Base-by-base conservation (phyloP, 2,113 vertebrate species). In the Empidonax traillii region DNA sequence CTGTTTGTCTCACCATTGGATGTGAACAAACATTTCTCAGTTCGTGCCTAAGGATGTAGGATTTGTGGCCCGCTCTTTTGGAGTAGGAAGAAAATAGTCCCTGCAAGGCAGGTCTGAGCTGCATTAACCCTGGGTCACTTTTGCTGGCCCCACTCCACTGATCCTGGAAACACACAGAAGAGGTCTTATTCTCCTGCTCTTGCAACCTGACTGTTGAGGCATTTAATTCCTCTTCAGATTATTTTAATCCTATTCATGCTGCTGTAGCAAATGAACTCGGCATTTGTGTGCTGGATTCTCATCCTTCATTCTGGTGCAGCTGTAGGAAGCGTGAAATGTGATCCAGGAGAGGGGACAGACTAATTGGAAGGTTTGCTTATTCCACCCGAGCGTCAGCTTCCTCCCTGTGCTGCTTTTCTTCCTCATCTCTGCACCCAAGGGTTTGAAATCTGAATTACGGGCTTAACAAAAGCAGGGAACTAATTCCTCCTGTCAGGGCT, bases 151-250 rank as follows among this genome's bases (percentile, higher is more conserved):
- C 25, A 21, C 71, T 91, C 95, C 94, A 87, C 93, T 85, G 88
- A 61, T 89, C 88, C 93, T 94, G 91, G 63, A 41, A 95, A 67
- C 31, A 4, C 68, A 95, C 80, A 94, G 85, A 80, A 87, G 67
- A 87, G 77, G 46, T 95, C 91, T 94, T 71, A 84, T 91, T 89
- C 91, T 93, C 73, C 82, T 27, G 3, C 84, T 93, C 68, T 74
- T 89, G 68, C 86, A 94, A 78, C 80, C 85, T 93, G 85, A 75
- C 66, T 62, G 76, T 74, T 46, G 93, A 92, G 91, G 91, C 71
- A 37, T 93, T 95, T 89, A 95, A 93, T 91, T 94, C 89, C 85
- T 92, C 91, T 82, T 89, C 83, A 27, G 87, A 95, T 96, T 85
- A 77, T 93, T 94, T 68, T 91, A 91, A 92, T 95, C 95, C 91